Base-by-base conservation (phyloP, 2,888 invertebrate species). In the Eilema sororculum region DNA sequence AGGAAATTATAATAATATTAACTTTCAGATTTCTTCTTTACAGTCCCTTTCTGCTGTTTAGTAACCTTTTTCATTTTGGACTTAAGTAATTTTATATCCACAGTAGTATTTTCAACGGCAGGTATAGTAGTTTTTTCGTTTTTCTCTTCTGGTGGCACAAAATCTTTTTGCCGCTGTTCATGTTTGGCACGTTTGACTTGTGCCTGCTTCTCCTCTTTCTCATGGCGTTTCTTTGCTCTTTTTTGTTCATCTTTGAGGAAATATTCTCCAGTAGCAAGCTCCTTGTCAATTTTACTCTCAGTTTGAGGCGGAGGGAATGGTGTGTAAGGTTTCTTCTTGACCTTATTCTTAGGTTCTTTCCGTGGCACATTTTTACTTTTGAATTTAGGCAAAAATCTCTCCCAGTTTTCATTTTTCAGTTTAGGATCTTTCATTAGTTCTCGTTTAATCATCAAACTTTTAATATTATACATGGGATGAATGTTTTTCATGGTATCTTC, bases 401-500 rank as follows among this genome's bases (percentile, higher is more conserved):
- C 98, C 99, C 99, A 99, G 89, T 98, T 98, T 91, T 99, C 99
- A 90, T 98, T 97, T 89, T 97, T 98, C 68, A 99, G 90, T 85
- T 97, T 97, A 0, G 99, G 98, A 95, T 99, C 98, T 93, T 99
- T 99, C 84, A 98, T 97, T 69, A 99, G 92, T 92, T 99, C 99
- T 80, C 97, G 96, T 90, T 99, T 99, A 66, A 99, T 99, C 99
- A 99, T 99, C 66, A 99, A 92, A 3, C 98, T 98, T 95, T 99
- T 98, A 1, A 99, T 99, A 86, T 99, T 99, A 88, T 99, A 99
- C 90, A 99, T 98, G 0, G 99, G 99, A 95, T 99, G 99, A 69
- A 99, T 97, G 91, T 99, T 99, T 88, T 98, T 98, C 99, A 99
- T 99, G 0, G 99, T 99, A 83, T 99, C 99, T 87, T 98, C 97